Conservation (phyloP, 2,113 vertebrate species). For the Meleagris gallopavo region DNA sequence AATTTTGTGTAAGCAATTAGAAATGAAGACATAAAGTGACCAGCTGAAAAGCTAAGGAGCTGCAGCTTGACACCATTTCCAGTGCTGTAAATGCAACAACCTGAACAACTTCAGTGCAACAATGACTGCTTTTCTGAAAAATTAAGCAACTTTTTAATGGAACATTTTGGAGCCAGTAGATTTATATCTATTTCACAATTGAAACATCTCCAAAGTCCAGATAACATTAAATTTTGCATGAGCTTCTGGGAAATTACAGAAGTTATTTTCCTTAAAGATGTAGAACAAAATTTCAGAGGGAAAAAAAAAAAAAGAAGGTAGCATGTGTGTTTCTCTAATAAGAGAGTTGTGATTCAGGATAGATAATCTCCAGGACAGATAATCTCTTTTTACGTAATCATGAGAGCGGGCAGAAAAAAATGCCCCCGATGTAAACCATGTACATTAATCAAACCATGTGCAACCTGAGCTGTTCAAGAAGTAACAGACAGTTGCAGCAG, state of each 20-base stretch:
- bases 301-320: neutral
- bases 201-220: neutral
- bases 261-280: neutral
- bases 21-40: neutral
- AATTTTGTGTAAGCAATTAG: neutral
- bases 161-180: neutral
- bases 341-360: neutral
- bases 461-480: neutral
- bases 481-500: neutral
- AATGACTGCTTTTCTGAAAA: neutral
- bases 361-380: neutral
- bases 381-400: neutral
- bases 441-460: neutral
- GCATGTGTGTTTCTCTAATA: neutral
- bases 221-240: neutral
- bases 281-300: neutral
- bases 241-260: neutral
- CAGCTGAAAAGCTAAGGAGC: neutral
- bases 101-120: neutral
- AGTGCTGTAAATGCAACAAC: neutral
- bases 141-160: neutral
- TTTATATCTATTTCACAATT: neutral
- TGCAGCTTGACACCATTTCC: neutral
- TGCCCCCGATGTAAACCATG: rapidly evolving
- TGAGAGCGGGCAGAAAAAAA: neutral